phyloP scores from a whole-genome alignment of 2,888 invertebrate species.

The Empis stercorea region DNA sequence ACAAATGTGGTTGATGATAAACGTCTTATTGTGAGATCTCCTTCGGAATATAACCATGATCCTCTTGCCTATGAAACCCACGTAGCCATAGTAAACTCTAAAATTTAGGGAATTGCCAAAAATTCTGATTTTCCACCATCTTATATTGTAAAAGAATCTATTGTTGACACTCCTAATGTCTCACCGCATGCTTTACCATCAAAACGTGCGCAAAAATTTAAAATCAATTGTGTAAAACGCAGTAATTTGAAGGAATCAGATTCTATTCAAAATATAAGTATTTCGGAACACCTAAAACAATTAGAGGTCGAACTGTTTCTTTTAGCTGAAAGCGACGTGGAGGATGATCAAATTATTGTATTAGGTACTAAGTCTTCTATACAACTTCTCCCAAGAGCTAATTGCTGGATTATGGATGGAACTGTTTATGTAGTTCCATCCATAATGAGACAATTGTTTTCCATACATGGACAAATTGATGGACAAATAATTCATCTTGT shows the following conservation, averaged over 20 bases:
- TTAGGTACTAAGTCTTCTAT: not conserved
- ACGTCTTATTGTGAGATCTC: no score
- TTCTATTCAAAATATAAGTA: not conserved
- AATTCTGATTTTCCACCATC: no score
- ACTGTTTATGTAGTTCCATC: conserved; percentile 2
- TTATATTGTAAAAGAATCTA: no score
- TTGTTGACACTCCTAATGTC: no score
- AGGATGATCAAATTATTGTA: not conserved
- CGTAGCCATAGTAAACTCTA: no score
- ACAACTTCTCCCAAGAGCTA: not conserved
- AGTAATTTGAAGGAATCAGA: not conserved
- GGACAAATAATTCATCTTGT: not conserved
- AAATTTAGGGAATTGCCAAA: no score
- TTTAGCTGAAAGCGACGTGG: not conserved
- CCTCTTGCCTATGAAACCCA: no score
- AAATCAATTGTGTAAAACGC: not conserved
- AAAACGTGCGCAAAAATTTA: not conserved
- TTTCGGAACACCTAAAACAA: not conserved
- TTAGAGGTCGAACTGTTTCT: not conserved
- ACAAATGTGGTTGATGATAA: no score
- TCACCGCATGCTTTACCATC: not conserved
- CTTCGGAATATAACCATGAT: no score
- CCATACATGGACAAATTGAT: not conserved
- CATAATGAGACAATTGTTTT: conserved; percentile 1
- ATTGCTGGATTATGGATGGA: not conserved